phyloP scores from a whole-genome alignment of 1,140 invertebrate species.

The Achatina immaculata region DNA sequence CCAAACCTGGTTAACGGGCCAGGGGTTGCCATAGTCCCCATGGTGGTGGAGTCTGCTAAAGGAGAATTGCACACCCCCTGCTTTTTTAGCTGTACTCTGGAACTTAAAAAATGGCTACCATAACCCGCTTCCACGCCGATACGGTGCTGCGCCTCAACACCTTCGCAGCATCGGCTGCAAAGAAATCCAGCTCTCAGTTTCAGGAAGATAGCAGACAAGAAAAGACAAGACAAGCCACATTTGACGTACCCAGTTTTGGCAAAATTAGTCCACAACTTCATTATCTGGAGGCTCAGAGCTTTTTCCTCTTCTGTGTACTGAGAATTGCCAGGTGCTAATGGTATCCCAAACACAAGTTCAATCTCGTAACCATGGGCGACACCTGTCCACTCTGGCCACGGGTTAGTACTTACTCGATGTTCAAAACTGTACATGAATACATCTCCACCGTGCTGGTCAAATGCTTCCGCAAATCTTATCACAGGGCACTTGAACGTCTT shows the following conservation, averaged over 20 bases:
- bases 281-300: slow-evolving; percentile 87
- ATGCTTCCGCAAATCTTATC: slow-evolving; percentile 43
- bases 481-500: slow-evolving; percentile 56
- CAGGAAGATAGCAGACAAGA: too few relatives aligned
- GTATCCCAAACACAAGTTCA: slow-evolving; percentile 90
- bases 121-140: too few relatives aligned
- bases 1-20: too few relatives aligned
- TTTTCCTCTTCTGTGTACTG: slow-evolving; percentile 93
- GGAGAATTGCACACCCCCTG: too few relatives aligned
- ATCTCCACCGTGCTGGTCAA: slow-evolving; percentile 76
- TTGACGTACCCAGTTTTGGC: slow-evolving; percentile 89
- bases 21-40: too few relatives aligned
- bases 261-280: slow-evolving; percentile 94
- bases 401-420: slow-evolving; percentile 74
- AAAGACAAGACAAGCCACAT: too few relatives aligned
- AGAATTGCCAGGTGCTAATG: slow-evolving; percentile 78
- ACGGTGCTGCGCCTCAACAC: too few relatives aligned
- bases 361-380: slow-evolving; percentile 97
- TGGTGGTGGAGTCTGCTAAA: too few relatives aligned
- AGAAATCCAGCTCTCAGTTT: too few relatives aligned
- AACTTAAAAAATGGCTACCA: too few relatives aligned
- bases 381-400: slow-evolving; percentile 95
- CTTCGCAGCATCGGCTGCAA: too few relatives aligned
- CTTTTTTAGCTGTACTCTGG: too few relatives aligned
- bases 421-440: slow-evolving; percentile 57